Percentiles rank a stretch among this genome's conserved stretches.
phyloP scores from a whole-genome alignment of 2,113 vertebrate genomes.

The Trachemys scripta region DNA sequence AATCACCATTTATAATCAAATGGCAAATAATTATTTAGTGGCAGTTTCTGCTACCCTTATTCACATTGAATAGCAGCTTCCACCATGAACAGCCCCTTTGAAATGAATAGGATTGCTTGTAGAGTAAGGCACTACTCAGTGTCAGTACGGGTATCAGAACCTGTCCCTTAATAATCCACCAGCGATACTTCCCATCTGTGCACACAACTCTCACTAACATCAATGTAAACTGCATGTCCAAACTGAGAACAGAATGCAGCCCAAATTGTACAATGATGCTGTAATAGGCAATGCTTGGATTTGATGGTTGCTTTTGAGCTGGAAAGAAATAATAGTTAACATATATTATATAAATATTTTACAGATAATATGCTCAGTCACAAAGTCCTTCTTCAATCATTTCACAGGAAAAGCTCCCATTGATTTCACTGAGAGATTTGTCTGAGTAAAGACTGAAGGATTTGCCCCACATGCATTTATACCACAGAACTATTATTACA shows the following conservation, averaged over 20 bases:
- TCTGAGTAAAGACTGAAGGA: background rate
- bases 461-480: slow-evolving; percentile 40
- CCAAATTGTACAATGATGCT: background rate
- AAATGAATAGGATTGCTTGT: background rate
- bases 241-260: background rate
- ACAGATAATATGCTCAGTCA: slow-evolving; percentile 8
- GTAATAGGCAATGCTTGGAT: background rate
- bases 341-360: slow-evolving; percentile 37
- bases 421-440: background rate
- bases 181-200: background rate
- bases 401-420: slow-evolving; percentile 39
- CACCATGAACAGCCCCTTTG: background rate
- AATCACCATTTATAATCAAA: background rate
- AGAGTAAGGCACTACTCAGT: background rate
- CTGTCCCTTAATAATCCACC: background rate
- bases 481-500: slow-evolving; percentile 44
- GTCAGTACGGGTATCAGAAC: background rate
- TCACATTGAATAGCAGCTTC: background rate
- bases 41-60: background rate
- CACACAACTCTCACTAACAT: background rate
- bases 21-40: background rate
- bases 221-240: background rate
- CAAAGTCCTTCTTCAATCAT: slow-evolving; percentile 26
- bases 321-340: background rate
- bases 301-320: background rate